Base-by-base conservation (phyloP, 2,113 vertebrate species). In the Spilogale gracilis region DNA sequence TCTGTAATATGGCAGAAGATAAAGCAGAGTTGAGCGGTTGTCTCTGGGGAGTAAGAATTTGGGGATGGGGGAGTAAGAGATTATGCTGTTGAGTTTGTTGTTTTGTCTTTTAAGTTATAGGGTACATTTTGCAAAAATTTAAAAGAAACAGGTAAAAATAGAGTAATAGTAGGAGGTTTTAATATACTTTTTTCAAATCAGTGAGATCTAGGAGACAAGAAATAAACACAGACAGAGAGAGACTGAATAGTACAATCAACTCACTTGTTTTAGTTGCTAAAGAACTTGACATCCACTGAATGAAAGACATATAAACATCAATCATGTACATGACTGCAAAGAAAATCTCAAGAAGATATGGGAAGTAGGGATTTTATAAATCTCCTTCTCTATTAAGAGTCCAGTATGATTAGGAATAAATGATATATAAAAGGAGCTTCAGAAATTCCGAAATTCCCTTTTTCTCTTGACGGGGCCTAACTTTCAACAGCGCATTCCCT, bases 371-470 rank as follows among this genome's bases (percentile, higher is more conserved):
- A 74, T 87, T 86, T 96, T 90, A 48, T 5, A 88, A 45, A 89
- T 20, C 45, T 87, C 45, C 10, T 96, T 89, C 50, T 96, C 79
- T 96, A 96, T 76, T 87, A 95, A 92, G 74, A 97, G 96, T 69
- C 89, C 89, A 98, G n/a, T 84, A 92, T 81, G 84, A 96, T 87
- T 82, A 88, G 76, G 96, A 97, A 94, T 96, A 90, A 98, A 96
- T 90, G 96, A 95, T 92, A 95, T 52, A 96, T 97, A 96, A 97
- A 96, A 43, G 45, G 23, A 90, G 63, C 76, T 84, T 91, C 88
- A 80, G 63, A 96, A 94, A 96, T 96, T 96, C 89, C 96, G 83
- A 97, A 96, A 97, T 97, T 86, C 83, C 23, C 95, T 95, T 93
- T 92, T 83, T 96, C 90, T 96, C 73, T 95, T 65, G 90, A 96